Conservation (phyloP, 2,113 vertebrate species). For the Salvelinus sp. region DNA sequence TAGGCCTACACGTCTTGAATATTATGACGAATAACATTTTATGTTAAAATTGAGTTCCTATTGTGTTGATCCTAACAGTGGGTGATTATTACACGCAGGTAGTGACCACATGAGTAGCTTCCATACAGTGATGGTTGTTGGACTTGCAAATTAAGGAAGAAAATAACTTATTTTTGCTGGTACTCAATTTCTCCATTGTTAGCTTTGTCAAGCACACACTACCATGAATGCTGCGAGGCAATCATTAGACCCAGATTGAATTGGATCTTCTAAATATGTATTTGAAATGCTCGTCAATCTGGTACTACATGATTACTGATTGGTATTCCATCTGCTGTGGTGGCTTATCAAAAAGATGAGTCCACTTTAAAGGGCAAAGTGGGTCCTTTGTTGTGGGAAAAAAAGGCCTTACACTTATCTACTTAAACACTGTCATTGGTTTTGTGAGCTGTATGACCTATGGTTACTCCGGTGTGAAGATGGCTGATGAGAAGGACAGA, state of each 20-base stretch:
- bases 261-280: conserved; percentile 21
- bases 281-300: conserved; percentile 21
- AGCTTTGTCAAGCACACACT: conserved; percentile 22
- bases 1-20: too few relatives aligned
- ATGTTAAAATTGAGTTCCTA: too few relatives aligned
- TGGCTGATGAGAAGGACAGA: too few relatives aligned
- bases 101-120: too few relatives aligned
- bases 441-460: not conserved
- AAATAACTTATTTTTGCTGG: not conserved
- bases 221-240: conserved; percentile 16
- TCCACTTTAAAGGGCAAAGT: conserved; percentile 28
- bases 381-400: conserved; percentile 5
- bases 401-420: conserved; percentile 12
- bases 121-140: not conserved
- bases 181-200: conserved; percentile 18
- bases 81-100: too few relatives aligned
- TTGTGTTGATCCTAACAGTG: too few relatives aligned
- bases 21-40: too few relatives aligned
- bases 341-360: conserved; percentile 35
- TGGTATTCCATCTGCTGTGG: conserved; percentile 15
- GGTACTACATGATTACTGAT: not conserved
- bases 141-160: not conserved
- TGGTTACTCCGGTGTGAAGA: too few relatives aligned
- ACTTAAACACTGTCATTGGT: conserved; percentile 17
- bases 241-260: conserved; percentile 1